Evolutionary conservation across 2,888 invertebrate genomes (phyloP), one percentile per base, ranked within the genome.

Genomic region (Diloba caeruleocephala): DNA sequence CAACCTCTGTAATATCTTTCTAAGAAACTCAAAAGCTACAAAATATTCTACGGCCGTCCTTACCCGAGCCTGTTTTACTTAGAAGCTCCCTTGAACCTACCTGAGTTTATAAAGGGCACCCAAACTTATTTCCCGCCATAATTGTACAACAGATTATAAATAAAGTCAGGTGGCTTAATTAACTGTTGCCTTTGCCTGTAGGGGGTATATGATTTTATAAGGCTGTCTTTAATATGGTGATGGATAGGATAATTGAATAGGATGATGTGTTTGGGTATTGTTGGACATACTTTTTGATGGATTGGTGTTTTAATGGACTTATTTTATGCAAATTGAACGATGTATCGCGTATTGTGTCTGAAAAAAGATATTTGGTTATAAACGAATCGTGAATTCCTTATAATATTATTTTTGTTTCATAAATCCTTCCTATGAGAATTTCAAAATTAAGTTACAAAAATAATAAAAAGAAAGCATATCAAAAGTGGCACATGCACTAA

Each of bases 141-240:
- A 71, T 68, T 71, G 65, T 68, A 62, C 57, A 55, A 71, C 62
- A 62, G 71, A 72, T 71, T 67, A 74, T 71, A 74, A 72, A 74
- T 71, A 66, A 68, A 64, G 70, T 60, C 68, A 74, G 68, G 68
- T 74, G 68, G 62, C 63, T 68, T 74, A 74, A 74, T 74, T 71
- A 74, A 74, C 64, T 71, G 69, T 64, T 58, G 65, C 65, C 65
- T 65, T 53, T 53, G 56, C 23, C 12, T 10, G 32, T 59, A 53
- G 59, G 66, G 59, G 36, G 32, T 15, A 28, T 14, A 55, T 55
- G 60, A 44, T 57, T 51, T 61, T 2, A 12, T 25, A 5, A 14
- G 37, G 33, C 15, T 15, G 15, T 32, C 28, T 19, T 7, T 10
- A 13, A 7, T 23, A 14, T 33, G 8, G 33, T 43, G 42, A 56